A percentile compares a stretch with the other conserved stretches of the same genome.
phyloP scores from a whole-genome alignment of 2,888 invertebrate species.

The Epirrhoe alternata region DNA sequence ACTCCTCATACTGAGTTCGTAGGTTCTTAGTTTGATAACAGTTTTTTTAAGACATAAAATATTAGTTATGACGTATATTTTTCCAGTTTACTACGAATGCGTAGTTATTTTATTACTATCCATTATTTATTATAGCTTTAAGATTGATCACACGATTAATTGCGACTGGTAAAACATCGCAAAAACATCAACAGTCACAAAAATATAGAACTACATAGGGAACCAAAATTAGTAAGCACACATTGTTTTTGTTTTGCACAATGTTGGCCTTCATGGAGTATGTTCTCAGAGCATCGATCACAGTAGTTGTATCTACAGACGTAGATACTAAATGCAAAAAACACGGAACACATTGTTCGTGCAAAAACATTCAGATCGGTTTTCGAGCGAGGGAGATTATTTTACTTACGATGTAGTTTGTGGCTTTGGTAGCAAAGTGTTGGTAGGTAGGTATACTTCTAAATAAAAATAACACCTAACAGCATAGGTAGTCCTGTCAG shows the following conservation, averaged over 20 bases:
- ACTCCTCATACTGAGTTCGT: no score
- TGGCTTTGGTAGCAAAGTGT: background rate
- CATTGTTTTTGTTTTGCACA: constrained; percentile 18
- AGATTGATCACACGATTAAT: background rate
- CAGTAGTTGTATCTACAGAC: constrained; percentile 27
- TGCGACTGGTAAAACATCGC: background rate
- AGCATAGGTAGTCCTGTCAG: no score
- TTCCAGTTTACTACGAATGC: background rate
- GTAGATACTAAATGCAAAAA: constrained; percentile 36
- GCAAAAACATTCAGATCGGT: constrained; percentile 53
- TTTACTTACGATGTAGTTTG: background rate
- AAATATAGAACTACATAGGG: background rate
- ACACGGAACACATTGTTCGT: constrained; percentile 38
- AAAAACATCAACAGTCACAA: background rate
- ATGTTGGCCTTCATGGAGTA: constrained; percentile 41
- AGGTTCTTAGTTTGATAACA: no score
- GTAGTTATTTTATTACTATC: constrained; percentile 1
- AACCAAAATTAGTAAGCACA: background rate
- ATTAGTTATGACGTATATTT: no score
- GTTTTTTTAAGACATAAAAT: no score
- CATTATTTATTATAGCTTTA: background rate
- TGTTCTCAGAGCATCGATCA: constrained; percentile 27
- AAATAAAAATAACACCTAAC: no score
- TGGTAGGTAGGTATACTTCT: background rate
- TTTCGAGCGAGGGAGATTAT: constrained; percentile 37